Evolutionary conservation across 2,113 vertebrate species (phyloP).

Genomic region (Muntiacus reevesi): DNA sequence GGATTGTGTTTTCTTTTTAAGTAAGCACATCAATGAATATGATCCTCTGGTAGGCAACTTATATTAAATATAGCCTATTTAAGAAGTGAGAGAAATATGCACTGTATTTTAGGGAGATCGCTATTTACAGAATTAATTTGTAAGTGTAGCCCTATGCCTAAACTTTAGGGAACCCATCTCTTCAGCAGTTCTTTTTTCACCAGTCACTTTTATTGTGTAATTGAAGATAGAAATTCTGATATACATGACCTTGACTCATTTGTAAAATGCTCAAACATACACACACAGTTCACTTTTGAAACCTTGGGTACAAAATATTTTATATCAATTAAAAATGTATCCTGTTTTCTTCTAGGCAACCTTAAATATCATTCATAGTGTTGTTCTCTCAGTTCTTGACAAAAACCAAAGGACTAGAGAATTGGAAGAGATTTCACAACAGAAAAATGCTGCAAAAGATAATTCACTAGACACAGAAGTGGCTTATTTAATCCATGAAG

Average conservation of each 20-base stretch:
- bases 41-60: not conserved
- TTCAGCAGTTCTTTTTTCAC: not conserved
- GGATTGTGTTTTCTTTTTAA: not conserved
- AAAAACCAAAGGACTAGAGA: slow-evolving; percentile 89
- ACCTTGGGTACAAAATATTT: slow-evolving; percentile 27
- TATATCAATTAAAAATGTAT: slow-evolving; percentile 52
- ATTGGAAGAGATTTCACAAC: slow-evolving; percentile 75
- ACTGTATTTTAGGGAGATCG: not conserved
- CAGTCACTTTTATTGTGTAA: not conserved
- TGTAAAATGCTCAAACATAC: slow-evolving; percentile 21
- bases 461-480: slow-evolving; percentile 86
- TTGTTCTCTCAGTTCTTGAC: slow-evolving; percentile 93
- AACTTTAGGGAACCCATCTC: not conserved
- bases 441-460: slow-evolving; percentile 77
- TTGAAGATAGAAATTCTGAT: slow-evolving; percentile 2
- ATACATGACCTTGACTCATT: slow-evolving; percentile 5
- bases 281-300: not conserved
- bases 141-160: not conserved
- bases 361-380: slow-evolving; percentile 87
- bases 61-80: not conserved
- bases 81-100: slow-evolving; percentile 3
- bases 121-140: not conserved
- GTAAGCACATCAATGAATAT: not conserved
- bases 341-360: slow-evolving; percentile 86
- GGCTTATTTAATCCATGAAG: slow-evolving; percentile 96